Evolutionary conservation across 2,797 vertebrate genomes (phyloP).

Genomic region (Columba guinea): DNA sequence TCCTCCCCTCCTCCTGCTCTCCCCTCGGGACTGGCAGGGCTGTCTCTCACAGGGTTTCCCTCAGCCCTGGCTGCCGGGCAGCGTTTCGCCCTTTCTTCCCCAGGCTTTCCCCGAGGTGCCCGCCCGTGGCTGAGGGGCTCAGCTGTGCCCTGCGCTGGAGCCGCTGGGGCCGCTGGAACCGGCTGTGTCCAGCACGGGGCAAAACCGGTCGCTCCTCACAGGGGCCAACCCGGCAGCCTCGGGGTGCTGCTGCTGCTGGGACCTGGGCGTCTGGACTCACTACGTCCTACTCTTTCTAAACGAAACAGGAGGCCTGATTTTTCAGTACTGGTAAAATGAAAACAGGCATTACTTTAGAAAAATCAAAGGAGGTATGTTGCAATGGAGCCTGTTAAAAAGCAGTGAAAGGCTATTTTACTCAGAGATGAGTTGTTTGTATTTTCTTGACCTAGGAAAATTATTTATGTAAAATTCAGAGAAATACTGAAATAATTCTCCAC

Average conservation of each 20-base stretch:
- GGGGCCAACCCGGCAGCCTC: accelerated
- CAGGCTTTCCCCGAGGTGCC: too few species aligned
- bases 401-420: not conserved
- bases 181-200: too few species aligned
- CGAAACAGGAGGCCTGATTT: not conserved
- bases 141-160: too few species aligned
- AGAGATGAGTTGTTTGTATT: not conserved
- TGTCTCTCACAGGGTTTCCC: not conserved
- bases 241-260: too few species aligned
- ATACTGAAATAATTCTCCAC: not conserved
- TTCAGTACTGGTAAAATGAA: not conserved
- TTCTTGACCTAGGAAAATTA: not conserved
- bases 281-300: not conserved
- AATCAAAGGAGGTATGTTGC: not conserved
- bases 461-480: not conserved
- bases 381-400: not conserved
- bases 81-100: not conserved
- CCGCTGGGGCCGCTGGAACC: too few species aligned
- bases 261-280: accelerated
- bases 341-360: not conserved
- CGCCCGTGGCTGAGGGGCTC: too few species aligned
- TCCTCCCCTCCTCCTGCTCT: not conserved
- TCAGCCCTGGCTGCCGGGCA: not conserved
- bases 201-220: too few species aligned
- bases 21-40: not conserved